A percentile compares a stretch with the other conserved stretches of the same genome.
These are phyloP conservation scores for Garra rufa DNA, from an alignment of 2,113 vertebrate genomes.

Conservation along the genomic window DNA sequence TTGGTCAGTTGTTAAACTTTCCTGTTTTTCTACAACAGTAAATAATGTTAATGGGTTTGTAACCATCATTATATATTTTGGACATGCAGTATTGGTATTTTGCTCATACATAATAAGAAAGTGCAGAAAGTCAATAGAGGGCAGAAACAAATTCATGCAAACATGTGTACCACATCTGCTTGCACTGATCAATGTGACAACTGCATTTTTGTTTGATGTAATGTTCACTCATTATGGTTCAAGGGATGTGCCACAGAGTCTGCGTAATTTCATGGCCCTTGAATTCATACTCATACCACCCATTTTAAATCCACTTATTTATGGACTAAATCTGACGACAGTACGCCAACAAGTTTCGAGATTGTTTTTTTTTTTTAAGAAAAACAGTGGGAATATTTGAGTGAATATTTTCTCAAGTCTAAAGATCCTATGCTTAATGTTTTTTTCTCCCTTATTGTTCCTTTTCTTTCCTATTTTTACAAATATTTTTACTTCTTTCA, in stretches of 20 bases:
- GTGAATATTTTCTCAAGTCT: neutral
- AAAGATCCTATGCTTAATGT: neutral
- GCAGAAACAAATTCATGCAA: conserved; percentile 41
- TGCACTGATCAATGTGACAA: conserved; percentile 27
- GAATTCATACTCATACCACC: conserved; percentile 50
- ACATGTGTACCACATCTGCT: conserved; percentile 50
- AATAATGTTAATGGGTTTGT: conserved; percentile 55
- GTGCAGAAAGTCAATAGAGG: conserved; percentile 46
- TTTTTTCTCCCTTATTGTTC: too few relatives aligned
- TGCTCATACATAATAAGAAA: conserved; percentile 46
- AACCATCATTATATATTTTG: conserved; percentile 45
- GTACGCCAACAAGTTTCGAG: conserved; percentile 23
- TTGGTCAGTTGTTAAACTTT: conserved; percentile 52
- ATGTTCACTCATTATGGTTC: conserved; percentile 47
- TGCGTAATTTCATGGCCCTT: conserved; percentile 47
- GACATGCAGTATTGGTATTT: conserved; percentile 50
- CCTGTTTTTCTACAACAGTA: conserved; percentile 47
- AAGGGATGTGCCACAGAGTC: conserved; percentile 21
- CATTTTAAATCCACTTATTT: conserved; percentile 54
- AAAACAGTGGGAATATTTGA: neutral
- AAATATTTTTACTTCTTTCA: neutral
- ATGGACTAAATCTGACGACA: conserved; percentile 51
- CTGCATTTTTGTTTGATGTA: conserved; percentile 48
- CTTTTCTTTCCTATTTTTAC: too few relatives aligned
- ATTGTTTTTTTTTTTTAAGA: neutral